Percentiles rank a stretch among this genome's conserved stretches.
phyloP scores from a whole-genome alignment of 2,797 vertebrate species.

The Lepus townsendii region DNA sequence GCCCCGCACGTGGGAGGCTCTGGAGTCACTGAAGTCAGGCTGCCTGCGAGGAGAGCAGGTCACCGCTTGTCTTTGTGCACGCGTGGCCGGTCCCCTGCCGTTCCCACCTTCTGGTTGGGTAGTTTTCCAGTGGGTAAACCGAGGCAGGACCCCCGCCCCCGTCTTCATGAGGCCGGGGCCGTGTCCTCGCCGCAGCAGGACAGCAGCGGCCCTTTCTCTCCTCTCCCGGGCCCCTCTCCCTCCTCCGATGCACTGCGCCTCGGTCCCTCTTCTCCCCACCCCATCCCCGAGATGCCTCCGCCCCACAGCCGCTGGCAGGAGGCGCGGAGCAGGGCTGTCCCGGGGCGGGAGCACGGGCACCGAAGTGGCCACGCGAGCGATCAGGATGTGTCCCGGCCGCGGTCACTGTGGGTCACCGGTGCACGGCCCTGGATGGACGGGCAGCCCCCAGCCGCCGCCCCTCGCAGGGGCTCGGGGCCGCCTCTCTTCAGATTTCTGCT shows the following conservation, averaged over 20 bases:
- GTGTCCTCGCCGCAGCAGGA: too few species aligned
- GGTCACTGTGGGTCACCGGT: conserved; percentile 47
- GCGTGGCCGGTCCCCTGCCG: neutral
- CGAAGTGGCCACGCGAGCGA: neutral
- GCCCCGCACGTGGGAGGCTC: rapidly evolving
- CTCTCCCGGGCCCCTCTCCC: neutral
- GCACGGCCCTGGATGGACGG: rapidly evolving
- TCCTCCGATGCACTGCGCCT: neutral
- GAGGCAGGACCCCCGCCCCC: neutral
- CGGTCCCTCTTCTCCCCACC: neutral
- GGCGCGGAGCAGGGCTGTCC: rapidly evolving
- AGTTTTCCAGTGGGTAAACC: neutral
- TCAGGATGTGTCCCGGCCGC: neutral
- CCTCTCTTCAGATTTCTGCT: neutral
- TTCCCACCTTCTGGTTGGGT: neutral
- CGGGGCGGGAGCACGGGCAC: conserved; percentile 38
- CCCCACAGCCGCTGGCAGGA: conserved; percentile 9
- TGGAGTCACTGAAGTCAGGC: neutral
- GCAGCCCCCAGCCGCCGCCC: neutral
- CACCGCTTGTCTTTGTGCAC: too few species aligned
- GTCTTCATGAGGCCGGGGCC: too few species aligned
- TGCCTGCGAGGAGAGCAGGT: neutral
- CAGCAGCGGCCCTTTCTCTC: too few species aligned
- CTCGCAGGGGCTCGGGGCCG: neutral
- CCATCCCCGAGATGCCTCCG: neutral